Evolutionary conservation across 2,113 vertebrate genomes (phyloP), one percentile per base, ranked within the genome.

Genomic region (Cromileptes altivelis): DNA sequence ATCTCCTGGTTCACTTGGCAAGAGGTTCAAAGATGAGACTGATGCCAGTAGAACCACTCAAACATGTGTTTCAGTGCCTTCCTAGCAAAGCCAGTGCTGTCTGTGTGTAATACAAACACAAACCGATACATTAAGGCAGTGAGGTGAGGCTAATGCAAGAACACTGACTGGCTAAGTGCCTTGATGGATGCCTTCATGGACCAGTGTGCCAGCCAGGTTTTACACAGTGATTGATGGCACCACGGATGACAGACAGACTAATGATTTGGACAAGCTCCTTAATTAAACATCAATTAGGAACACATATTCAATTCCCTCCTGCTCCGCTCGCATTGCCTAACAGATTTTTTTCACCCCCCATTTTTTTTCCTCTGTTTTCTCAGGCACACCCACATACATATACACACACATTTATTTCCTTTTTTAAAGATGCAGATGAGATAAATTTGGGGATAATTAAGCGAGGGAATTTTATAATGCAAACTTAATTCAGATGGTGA

Each of bases 221-320:
- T 90, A 82, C 84, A 76, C 70, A n/a, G 61, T 94, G 94, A 95
- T 93, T 93, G 93, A 95, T 94, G 89, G 83, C 76, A 76, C 49
- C 78, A 74, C 33, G 80, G 86, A 67, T 90, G 91, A 95, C 90
- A 89, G 91, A 89, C 81, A 75, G 84, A 85, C 84, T 95, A 94
- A 95, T 94, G 89, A 92, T 87, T 89, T 73, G 78, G 87, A 94
- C 94, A 91, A 91, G 91, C 84, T 75, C 90, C 88, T 91, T 94
- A 93, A 95, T 95, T 95, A 94, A 95, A 94, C 80, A 91, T 90
- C 93, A 93, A 92, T 95, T 95, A 94, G 76, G 47, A 75, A 68
- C 61, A 70, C 81, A 88, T 72, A 92, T 92, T 87, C 53, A 86
- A 85, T 90, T 89, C 74, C n/a, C 75, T 83, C 72, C 40, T 60